phyloP scores from a whole-genome alignment of 1,140 invertebrate species.

The Pseudobourletiella spinata region DNA sequence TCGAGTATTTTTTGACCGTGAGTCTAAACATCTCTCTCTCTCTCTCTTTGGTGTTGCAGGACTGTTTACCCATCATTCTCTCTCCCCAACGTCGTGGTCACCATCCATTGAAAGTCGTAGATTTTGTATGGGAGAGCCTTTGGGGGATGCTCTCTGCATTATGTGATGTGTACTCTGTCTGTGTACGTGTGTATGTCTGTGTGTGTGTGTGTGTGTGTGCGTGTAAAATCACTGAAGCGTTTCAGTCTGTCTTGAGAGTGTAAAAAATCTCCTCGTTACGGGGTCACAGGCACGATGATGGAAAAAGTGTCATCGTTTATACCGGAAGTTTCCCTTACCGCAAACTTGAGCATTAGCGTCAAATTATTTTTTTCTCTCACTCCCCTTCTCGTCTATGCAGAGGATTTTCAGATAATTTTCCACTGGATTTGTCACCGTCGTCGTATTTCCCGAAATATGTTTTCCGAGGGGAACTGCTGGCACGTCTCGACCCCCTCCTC shows the following conservation, averaged over 20 bases:
- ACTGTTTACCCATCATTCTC: not conserved
- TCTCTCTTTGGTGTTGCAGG: not conserved
- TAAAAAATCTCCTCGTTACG: constrained; percentile 5
- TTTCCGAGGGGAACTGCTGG: too few relatives aligned
- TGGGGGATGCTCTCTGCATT: too few relatives aligned
- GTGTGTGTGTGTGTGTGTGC: not conserved
- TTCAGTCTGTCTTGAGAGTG: not conserved
- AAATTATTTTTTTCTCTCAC: not conserved
- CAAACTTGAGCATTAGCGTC: constrained; percentile 6
- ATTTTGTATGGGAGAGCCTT: too few relatives aligned
- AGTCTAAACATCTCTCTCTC: not conserved
- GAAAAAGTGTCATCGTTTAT: constrained; percentile 9
- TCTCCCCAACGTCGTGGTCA: not conserved
- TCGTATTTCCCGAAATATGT: too few relatives aligned
- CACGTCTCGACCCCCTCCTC: too few relatives aligned
- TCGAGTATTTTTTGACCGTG: not conserved
- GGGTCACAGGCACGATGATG: constrained; percentile 1
- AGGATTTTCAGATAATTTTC: not conserved
- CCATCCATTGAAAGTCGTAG: too few relatives aligned
- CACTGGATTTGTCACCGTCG: not conserved
- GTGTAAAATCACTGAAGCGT: constrained; percentile 6
- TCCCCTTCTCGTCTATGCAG: too few relatives aligned
- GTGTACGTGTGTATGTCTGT: too few relatives aligned
- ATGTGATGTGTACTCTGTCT: too few relatives aligned
- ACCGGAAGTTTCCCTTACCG: constrained; percentile 6